Evolutionary conservation across 2,113 vertebrate species (phyloP).

Genomic region (Parus major): DNA sequence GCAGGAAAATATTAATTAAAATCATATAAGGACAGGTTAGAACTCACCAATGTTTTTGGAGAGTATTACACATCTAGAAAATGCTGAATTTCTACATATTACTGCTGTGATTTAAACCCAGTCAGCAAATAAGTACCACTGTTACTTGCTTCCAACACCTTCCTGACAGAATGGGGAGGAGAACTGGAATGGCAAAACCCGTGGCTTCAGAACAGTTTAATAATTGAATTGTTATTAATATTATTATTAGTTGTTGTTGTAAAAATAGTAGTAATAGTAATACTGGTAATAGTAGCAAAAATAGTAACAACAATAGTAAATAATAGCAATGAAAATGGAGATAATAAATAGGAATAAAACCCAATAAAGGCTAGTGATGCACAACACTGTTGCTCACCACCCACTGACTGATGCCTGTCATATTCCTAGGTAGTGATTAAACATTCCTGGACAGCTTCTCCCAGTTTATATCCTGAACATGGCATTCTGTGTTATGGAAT

Average conservation of each 20-base stretch:
- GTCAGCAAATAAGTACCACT: not conserved
- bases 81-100: not conserved
- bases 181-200: not conserved
- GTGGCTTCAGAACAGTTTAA: not conserved
- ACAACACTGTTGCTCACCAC: not conserved
- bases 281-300: not conserved
- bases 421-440: not conserved
- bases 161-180: not conserved
- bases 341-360: not conserved
- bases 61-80: not conserved
- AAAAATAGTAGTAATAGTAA: not conserved
- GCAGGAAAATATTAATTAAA: not conserved
- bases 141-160: not conserved
- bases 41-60: not conserved
- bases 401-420: not conserved
- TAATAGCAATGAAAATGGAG: not conserved
- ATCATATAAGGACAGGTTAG: not conserved
- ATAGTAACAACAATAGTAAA: not conserved
- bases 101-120: not conserved
- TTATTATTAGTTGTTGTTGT: not conserved
- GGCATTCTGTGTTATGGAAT: not conserved
- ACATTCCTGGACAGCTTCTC: not conserved
- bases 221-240: not conserved
- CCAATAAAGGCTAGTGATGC: not conserved
- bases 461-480: not conserved